These are phyloP conservation scores for Argyrosomus japonicus DNA, from an alignment of 2,113 vertebrate genomes.

Conservation along the genomic window DNA sequence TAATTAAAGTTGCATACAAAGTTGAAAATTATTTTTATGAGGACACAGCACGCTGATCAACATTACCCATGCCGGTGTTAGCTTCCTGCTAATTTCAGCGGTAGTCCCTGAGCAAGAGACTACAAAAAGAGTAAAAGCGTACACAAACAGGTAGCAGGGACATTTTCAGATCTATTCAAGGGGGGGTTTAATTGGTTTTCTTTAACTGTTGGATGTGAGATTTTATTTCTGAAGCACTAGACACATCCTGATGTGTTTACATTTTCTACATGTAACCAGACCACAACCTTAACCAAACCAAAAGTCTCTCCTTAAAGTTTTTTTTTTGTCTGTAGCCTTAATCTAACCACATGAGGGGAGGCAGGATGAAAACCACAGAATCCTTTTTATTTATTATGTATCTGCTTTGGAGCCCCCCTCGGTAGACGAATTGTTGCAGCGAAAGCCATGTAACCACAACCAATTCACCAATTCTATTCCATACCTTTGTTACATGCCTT, in stretches of 20 bases:
- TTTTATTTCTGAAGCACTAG: not conserved
- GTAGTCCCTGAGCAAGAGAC: not conserved
- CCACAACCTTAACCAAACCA: not conserved
- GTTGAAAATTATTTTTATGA: not conserved
- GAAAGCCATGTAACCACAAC: no score
- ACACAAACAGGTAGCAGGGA: not conserved
- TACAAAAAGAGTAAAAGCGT: not conserved
- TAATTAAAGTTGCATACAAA: conserved; percentile 7
- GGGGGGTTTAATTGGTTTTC: not conserved
- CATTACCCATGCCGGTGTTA: not conserved
- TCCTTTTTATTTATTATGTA: not conserved
- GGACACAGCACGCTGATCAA: not conserved
- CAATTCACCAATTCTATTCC: no score
- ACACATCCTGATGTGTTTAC: not conserved
- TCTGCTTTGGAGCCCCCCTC: not conserved
- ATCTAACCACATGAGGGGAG: not conserved
- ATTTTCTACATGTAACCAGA: not conserved
- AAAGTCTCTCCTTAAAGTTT: not conserved
- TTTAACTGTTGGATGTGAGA: not conserved
- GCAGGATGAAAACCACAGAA: not conserved
- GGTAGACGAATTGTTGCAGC: no score
- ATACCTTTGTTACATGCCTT: no score
- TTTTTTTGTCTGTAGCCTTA: not conserved
- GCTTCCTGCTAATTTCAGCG: not conserved
- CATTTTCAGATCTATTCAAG: not conserved